These are phyloP conservation scores for Araneus ventricosus DNA, from an alignment of 1,140 invertebrate species.

Conservation along the genomic window DNA sequence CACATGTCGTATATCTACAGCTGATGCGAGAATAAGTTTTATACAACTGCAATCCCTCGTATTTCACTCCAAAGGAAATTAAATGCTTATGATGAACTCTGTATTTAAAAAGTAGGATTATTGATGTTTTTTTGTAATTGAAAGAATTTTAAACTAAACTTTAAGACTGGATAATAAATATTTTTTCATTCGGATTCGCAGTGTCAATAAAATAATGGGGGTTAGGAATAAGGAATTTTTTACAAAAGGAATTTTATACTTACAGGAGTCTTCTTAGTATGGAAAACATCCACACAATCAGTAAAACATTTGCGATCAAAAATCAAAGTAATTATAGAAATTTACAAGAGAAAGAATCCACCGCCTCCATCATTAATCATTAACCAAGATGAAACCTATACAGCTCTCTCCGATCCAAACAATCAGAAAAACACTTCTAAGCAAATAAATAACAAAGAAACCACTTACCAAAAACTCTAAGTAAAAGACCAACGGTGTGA, in stretches of 20 bases:
- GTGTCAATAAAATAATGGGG: no score
- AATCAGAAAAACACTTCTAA: background rate
- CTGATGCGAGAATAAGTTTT: no score
- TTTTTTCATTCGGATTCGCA: background rate
- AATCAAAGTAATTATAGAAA: background rate
- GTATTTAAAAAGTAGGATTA: no score
- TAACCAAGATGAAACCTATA: background rate
- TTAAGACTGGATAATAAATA: background rate
- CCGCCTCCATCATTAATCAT: background rate
- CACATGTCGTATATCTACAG: no score
- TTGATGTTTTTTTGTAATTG: no score
- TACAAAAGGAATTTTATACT: no score
- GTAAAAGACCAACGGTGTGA: constrained; percentile 3
- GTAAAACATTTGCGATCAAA: background rate
- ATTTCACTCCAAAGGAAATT: no score
- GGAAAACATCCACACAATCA: background rate
- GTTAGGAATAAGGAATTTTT: no score
- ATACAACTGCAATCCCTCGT: no score
- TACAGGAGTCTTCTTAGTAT: background rate
- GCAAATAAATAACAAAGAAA: background rate
- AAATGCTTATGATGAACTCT: no score
- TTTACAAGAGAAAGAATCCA: background rate
- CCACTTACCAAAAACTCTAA: background rate
- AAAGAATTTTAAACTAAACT: no score
- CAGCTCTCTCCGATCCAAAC: background rate